Percentiles rank a stretch among this genome's conserved stretches.
Conservation (phyloP, 2,888 invertebrate genomes). For the Polydrusus cervinus region DNA sequence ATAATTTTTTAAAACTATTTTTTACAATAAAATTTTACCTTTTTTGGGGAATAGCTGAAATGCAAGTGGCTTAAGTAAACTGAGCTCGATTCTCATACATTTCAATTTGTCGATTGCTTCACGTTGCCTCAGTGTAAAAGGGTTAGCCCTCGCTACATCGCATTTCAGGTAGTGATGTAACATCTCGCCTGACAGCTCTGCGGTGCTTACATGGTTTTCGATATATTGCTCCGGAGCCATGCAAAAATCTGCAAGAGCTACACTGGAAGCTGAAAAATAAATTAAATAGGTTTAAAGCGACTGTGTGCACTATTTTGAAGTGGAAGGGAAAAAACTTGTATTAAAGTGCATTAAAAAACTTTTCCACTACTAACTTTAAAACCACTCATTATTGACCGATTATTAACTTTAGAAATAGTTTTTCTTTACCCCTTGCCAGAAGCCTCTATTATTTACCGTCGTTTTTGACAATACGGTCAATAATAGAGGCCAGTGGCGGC, state of each 20-base stretch:
- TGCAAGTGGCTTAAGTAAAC: conserved; percentile 72
- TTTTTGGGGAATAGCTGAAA: conserved; percentile 72
- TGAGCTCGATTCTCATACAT: conserved; percentile 73
- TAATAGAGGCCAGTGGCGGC: too few relatives aligned
- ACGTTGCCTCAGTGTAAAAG: conserved; percentile 87
- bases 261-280: conserved; percentile 62
- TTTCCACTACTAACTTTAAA: too few relatives aligned
- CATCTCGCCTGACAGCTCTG: conserved; percentile 68
- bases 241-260: conserved; percentile 84
- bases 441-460: too few relatives aligned
- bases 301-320: too few relatives aligned
- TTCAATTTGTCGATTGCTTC: conserved; percentile 75
- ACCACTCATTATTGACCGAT: too few relatives aligned
- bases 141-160: conserved; percentile 85
- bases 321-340: too few relatives aligned
- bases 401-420: too few relatives aligned
- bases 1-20: too few relatives aligned
- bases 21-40: conserved; percentile 64
- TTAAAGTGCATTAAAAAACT: too few relatives aligned
- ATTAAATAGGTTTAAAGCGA: too few relatives aligned
- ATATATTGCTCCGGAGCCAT: conserved; percentile 76
- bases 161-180: conserved; percentile 82
- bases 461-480: too few relatives aligned
- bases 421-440: too few relatives aligned
- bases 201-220: conserved; percentile 67